These are phyloP conservation scores for Eubasilissa splendida DNA, from an alignment of 2,888 invertebrate genomes.

Conservation along the genomic window DNA sequence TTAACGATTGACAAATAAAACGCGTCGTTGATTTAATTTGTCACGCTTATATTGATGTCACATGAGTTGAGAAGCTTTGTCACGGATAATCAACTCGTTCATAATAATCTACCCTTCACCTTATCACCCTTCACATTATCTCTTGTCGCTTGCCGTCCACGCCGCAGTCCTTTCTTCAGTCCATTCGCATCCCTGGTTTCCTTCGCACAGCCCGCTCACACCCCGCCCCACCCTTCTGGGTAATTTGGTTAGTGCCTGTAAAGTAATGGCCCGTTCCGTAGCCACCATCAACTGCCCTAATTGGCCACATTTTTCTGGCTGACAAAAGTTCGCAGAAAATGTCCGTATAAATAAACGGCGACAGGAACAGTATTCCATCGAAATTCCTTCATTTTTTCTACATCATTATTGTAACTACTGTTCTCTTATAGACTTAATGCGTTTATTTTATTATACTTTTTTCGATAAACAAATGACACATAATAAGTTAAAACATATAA, in stretches of 20 bases:
- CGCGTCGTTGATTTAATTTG: too few relatives aligned
- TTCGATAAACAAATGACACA: too few relatives aligned
- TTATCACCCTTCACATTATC: background rate
- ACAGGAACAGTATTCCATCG: constrained; percentile 17
- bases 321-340: constrained; percentile 55
- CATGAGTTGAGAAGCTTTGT: too few relatives aligned
- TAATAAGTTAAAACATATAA: too few relatives aligned
- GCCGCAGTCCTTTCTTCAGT: constrained; percentile 17
- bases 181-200: background rate
- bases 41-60: too few relatives aligned
- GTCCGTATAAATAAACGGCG: constrained; percentile 46
- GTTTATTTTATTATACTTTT: too few relatives aligned
- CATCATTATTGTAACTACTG: too few relatives aligned
- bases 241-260: constrained; percentile 58
- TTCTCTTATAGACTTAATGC: too few relatives aligned
- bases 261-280: constrained; percentile 56
- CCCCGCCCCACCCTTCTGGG: constrained; percentile 32
- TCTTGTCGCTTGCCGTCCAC: constrained; percentile 42
- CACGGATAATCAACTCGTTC: constrained; percentile 37
- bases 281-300: constrained; percentile 59
- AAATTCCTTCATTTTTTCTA: constrained; percentile 22
- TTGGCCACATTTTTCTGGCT: constrained; percentile 58
- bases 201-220: background rate
- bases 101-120: constrained; percentile 53
- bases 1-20: too few relatives aligned